Evolutionary conservation across 2,113 vertebrate species (phyloP).

Genomic region (Oryzias javanicus): DNA sequence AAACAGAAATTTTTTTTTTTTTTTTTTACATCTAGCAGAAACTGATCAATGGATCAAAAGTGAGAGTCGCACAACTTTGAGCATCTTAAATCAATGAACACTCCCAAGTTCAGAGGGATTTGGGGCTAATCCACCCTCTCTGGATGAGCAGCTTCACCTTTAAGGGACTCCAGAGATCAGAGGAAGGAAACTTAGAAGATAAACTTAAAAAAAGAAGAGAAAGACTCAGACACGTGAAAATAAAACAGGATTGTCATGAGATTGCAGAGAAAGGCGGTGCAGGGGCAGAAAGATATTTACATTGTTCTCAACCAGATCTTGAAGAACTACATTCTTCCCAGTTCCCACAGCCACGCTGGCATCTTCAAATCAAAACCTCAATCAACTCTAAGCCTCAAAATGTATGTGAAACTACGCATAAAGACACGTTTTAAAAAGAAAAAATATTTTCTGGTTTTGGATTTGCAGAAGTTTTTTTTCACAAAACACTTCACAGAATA

Average conservation of each 20-base stretch:
- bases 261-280: background rate
- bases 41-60: too few species aligned
- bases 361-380: background rate
- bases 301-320: slow-evolving; percentile 19
- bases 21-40: too few species aligned
- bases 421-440: too few species aligned
- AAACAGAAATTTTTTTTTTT: too few species aligned
- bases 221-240: background rate
- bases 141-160: background rate
- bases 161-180: background rate
- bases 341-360: slow-evolving; percentile 1
- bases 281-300: slow-evolving; percentile 2
- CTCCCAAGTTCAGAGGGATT: background rate
- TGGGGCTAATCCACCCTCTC: background rate
- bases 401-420: too few species aligned
- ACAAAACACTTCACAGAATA: too few species aligned
- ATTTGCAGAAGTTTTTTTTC: too few species aligned
- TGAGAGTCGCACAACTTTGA: background rate
- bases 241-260: background rate
- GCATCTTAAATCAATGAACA: background rate
- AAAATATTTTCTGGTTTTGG: too few species aligned
- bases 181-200: background rate
- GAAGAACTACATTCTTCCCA: slow-evolving; percentile 44
- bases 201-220: background rate
- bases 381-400: background rate